These are phyloP conservation scores for Eucidaris tribuloides DNA, from an alignment of 35 echinoderm and acorn worm species.

Conservation along the genomic window DNA sequence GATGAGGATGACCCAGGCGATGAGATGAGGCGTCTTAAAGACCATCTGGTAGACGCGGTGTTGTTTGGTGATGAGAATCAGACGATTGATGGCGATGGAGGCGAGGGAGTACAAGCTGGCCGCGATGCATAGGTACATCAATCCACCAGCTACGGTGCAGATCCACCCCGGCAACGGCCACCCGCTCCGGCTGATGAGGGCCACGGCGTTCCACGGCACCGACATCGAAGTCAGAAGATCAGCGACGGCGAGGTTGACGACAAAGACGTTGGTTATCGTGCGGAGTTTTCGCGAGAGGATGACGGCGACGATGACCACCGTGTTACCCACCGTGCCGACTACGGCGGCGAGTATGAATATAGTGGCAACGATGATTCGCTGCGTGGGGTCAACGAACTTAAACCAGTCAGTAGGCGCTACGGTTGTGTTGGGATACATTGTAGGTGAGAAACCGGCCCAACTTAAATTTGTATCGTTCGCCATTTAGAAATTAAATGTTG, in stretches of 20 bases:
- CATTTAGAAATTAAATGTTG: no score
- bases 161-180: constrained; percentile 50
- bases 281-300: constrained; percentile 62
- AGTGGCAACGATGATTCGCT: constrained; percentile 37
- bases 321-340: constrained; percentile 42
- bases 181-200: constrained; percentile 35
- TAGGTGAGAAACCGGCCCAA: no score
- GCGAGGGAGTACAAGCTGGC: constrained; percentile 72
- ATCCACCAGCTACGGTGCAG: constrained; percentile 51
- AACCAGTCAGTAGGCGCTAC: background rate
- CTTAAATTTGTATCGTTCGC: no score
- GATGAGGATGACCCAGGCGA: constrained; percentile 42
- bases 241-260: constrained; percentile 85
- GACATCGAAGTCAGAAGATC: constrained; percentile 74
- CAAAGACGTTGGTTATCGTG: constrained; percentile 89
- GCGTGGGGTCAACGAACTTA: constrained; percentile 36
- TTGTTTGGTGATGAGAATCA: constrained; percentile 55
- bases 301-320: constrained; percentile 38
- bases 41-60: constrained; percentile 34
- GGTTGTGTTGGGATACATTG: background rate
- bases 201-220: constrained; percentile 67
- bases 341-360: constrained; percentile 40
- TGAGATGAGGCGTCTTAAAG: constrained; percentile 30
- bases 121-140: constrained; percentile 59
- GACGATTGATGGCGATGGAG: constrained; percentile 58